These are phyloP conservation scores for Halcyon badia DNA, from an alignment of 2,797 vertebrate species.

Conservation along the genomic window DNA sequence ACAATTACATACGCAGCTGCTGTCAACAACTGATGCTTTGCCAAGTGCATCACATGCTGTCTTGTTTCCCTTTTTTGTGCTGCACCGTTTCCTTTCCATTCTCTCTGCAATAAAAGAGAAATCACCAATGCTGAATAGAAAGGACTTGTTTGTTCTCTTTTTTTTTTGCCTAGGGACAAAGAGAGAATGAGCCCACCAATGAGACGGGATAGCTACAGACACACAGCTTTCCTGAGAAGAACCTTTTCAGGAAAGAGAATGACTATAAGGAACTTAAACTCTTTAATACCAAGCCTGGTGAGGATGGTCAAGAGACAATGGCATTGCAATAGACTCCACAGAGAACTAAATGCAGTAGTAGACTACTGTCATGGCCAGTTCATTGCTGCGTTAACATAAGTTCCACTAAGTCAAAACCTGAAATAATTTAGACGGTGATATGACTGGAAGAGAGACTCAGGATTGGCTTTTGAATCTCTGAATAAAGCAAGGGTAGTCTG, in stretches of 20 bases:
- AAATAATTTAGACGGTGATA: background rate
- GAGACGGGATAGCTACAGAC: background rate
- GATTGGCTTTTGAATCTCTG: background rate
- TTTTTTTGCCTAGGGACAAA: background rate
- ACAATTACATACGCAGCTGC: constrained; percentile 50
- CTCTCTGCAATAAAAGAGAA: background rate
- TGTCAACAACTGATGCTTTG: background rate
- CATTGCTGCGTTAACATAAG: background rate
- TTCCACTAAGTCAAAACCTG: background rate
- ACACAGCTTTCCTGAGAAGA: background rate
- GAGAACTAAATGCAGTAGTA: background rate
- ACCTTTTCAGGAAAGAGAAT: background rate
- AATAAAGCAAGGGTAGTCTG: background rate
- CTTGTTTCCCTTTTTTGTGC: constrained; percentile 3
- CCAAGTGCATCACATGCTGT: constrained; percentile 8
- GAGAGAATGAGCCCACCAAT: background rate
- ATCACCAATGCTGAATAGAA: background rate
- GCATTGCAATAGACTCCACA: background rate
- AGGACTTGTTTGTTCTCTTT: background rate
- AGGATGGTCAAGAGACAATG: background rate
- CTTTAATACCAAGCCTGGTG: background rate
- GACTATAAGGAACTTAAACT: background rate
- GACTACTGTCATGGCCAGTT: background rate
- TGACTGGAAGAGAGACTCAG: background rate
- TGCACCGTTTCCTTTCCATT: background rate